Evolutionary conservation across 2,888 invertebrate genomes (phyloP), one percentile per base, ranked within the genome.

Genomic region (Drosophila rubida): DNA sequence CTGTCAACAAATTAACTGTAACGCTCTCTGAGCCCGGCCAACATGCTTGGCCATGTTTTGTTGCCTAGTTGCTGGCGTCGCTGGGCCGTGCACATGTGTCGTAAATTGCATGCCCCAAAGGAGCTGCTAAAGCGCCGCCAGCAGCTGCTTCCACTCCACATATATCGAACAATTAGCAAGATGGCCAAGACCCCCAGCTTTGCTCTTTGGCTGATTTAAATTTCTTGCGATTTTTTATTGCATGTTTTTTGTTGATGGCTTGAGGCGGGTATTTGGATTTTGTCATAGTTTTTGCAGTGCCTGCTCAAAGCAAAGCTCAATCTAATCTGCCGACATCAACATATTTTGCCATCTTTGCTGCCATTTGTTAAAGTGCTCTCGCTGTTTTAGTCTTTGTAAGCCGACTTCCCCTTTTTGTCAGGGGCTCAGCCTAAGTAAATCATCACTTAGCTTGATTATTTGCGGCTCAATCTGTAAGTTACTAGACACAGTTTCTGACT

Each of bases 1-100:
- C 85, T 87, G 87, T 84, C 83, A 84, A 84, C 83, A 84, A 84
- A 84, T 84, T 83, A 84, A 84, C 81, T 83, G 79, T 78, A 76
- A 83, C 81, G 80, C 76, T 84, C 55, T 39, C 55, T 46, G 51
- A 58, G 71, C 32, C 59, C 69, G 51, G 57, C 48, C 57, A 57
- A 55, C 61, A 48, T 48, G 48, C 41, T 23, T 46, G 55, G 54
- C 45, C 50, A 66, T 74, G 73, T 82, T 84, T 61, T 66, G 70
- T 66, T 70, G 80, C 64, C 75, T 65, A 58, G 80, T 75, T 80
- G 75, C 66, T 62, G 75, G 75, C 67, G 2, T 69, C 53, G 62
- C 60, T 61, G 44, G 49, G 44, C 63, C 54, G 55, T 67, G 64
- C 69, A 80, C 81, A 77, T 84, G 72, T 77, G 77, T 77, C 81